Base-by-base conservation (phyloP, 2,888 invertebrate species). In the Dicyrtoma fusca region DNA sequence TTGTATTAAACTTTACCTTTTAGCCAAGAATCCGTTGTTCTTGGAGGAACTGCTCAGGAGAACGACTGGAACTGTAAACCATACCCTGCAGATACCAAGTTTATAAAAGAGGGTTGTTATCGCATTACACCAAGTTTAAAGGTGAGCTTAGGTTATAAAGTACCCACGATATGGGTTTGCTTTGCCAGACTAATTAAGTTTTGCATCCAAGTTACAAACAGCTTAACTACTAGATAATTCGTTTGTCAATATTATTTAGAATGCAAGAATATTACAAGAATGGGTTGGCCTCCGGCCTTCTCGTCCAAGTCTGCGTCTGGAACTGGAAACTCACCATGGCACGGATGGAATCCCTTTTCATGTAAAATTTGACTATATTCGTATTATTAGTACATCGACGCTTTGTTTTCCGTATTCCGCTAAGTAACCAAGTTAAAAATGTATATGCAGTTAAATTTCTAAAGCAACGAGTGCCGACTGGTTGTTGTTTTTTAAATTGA, bases 241-340 rank as follows among this genome's bases (percentile, higher is more conserved):
- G n/a, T n/a, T n/a, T n/a, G n/a, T n/a, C n/a, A n/a, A n/a, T n/a
- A n/a, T n/a, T n/a, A n/a, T 81, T 5, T 79, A 88, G 88, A 82
- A 86, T 65, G 87, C 88, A 0, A 81, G 85, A 79, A 82, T 88
- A 23, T 74, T 89, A 0, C 85, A 82, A 3, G 87, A 90, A 76
- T 89, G 90, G 88, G 90, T 88, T 0, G 94, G 93, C 0, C 83
- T 94, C 66, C 85, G 94, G 25, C 94, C 94, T 0, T 90, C 88
- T 0, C 85, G 94, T 74, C 82, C 83, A 1, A 68, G 61, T 61
- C 85, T 93, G 14, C 86, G 92, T 53, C 81, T 94, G 34, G 92
- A 92, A 80, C 75, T 74, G 64, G 84, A 84, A 76, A 79, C 65
- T 21, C 42, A 79, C 21, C n/a, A 55, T 23, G 53, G 57, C 53